Conservation (phyloP, 2,888 invertebrate species). For the Uropetala carovei region DNA sequence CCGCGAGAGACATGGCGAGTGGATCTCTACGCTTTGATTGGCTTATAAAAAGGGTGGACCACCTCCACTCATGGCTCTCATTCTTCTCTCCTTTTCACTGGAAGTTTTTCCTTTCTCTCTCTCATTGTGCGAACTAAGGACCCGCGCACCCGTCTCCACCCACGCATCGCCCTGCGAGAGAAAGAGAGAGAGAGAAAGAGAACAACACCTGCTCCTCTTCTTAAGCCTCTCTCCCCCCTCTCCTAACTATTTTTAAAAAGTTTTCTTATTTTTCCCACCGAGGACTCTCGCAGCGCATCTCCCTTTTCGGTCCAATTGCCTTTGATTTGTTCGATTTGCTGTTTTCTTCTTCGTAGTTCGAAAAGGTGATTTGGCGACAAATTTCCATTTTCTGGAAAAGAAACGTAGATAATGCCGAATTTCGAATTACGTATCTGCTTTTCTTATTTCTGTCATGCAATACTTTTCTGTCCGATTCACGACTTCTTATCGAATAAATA, state of each 20-base stretch:
- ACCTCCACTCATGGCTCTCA: not conserved
- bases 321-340: not conserved
- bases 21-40: conserved; percentile 45
- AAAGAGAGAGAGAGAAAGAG: too few relatives aligned
- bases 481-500: too few relatives aligned
- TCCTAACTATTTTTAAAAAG: not conserved
- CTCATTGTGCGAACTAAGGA: not conserved
- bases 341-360: not conserved
- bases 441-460: too few relatives aligned
- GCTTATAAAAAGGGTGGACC: conserved; percentile 27
- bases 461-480: too few relatives aligned
- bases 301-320: not conserved
- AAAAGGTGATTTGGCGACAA: too few relatives aligned
- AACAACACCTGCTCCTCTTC: not conserved
- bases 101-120: not conserved
- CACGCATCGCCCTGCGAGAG: too few relatives aligned
- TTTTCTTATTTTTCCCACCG: not conserved
- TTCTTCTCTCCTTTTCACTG: not conserved
- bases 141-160: not conserved
- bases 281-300: not conserved
- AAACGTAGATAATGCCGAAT: too few relatives aligned
- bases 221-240: not conserved
- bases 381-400: too few relatives aligned
- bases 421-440: too few relatives aligned
- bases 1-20: not conserved